phyloP scores from a whole-genome alignment of 1,140 invertebrate species.

The Trichoplusia ni region DNA sequence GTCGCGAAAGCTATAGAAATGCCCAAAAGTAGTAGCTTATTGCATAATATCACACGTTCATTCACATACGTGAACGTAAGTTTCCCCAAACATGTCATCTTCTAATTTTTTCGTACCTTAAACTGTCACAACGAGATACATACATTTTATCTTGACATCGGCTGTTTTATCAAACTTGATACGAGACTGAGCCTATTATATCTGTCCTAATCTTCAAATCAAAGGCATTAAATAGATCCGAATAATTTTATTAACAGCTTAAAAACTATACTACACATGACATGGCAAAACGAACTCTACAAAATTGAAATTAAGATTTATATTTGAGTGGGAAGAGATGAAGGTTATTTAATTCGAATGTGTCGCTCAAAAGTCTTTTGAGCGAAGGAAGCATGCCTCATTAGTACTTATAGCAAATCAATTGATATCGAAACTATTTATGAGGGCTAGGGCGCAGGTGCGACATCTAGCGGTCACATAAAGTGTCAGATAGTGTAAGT shows the following conservation, averaged over 20 bases:
- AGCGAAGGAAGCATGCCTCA: conserved; percentile 49
- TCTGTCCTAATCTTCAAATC: conserved; percentile 28
- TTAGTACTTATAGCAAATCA: conserved; percentile 58
- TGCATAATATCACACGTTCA: too few species aligned
- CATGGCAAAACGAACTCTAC: neutral
- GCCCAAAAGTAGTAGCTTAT: too few species aligned
- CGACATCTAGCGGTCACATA: conserved; percentile 14
- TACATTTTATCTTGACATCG: neutral
- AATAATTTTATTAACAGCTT: conserved; percentile 65
- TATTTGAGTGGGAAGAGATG: neutral
- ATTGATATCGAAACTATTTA: conserved; percentile 47
- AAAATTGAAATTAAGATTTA: conserved; percentile 15
- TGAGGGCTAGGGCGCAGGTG: conserved; percentile 3
- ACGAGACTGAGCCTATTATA: conserved; percentile 4
- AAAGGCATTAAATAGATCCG: conserved; percentile 55
- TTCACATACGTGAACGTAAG: too few species aligned
- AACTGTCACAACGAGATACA: conserved; percentile 3
- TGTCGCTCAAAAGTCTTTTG: conserved; percentile 45
- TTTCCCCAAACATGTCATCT: conserved; percentile 59
- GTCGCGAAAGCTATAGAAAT: too few species aligned
- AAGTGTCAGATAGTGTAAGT: neutral
- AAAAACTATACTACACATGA: too few species aligned
- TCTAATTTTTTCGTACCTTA: conserved; percentile 14
- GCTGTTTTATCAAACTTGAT: conserved; percentile 25
- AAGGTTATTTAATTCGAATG: conserved; percentile 38